Evolutionary conservation across 2,113 vertebrate species (phyloP).

Genomic region (Silurus asotus): DNA sequence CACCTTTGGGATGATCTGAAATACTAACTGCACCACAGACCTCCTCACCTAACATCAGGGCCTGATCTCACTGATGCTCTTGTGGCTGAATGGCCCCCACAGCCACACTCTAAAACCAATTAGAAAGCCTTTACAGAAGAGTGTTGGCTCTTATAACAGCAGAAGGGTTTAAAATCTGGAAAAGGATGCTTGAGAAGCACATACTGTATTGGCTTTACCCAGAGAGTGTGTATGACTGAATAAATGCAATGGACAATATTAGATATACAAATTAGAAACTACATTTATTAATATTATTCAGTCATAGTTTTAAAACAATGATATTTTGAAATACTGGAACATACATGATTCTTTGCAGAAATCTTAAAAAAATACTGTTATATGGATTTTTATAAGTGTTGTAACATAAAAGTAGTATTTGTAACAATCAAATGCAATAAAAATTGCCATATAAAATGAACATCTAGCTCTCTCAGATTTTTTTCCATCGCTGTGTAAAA

Average conservation of each 20-base stretch:
- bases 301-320: not conserved
- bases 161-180: not conserved
- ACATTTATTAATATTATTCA: not conserved
- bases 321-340: not conserved
- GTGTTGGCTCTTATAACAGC: too few species aligned
- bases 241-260: not conserved
- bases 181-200: not conserved
- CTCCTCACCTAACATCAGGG: not conserved
- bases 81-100: not conserved
- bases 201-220: not conserved
- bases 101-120: not conserved
- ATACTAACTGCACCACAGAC: not conserved
- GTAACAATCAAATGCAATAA: not conserved
- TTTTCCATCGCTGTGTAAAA: not conserved
- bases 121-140: too few species aligned
- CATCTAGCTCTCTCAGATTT: not conserved
- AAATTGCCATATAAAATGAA: not conserved
- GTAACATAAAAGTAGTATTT: not conserved
- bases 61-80: not conserved
- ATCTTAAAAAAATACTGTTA: not conserved
- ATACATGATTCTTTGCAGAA: not conserved
- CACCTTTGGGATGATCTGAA: not conserved
- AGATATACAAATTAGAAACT: not conserved
- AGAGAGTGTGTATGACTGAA: not conserved
- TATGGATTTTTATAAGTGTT: not conserved